These are phyloP conservation scores for Alouatta palliata DNA, from an alignment of 2,113 vertebrate species.

Conservation along the genomic window DNA sequence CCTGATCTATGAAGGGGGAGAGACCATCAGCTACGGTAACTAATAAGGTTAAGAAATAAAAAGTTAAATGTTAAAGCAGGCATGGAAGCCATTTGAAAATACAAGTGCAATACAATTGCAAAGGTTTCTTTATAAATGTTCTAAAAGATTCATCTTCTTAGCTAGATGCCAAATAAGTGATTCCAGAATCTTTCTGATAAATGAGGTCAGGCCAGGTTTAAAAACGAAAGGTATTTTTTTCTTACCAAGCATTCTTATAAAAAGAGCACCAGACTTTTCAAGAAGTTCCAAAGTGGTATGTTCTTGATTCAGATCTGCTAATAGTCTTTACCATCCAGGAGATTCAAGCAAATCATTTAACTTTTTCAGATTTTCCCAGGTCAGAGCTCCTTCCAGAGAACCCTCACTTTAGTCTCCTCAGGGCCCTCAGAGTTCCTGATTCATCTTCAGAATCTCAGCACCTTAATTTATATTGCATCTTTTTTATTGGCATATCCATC, in stretches of 20 bases:
- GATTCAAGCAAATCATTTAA: not conserved
- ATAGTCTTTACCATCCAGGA: not conserved
- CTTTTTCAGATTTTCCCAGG: not conserved
- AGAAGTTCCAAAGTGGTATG: not conserved
- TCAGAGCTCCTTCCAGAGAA: too few relatives aligned
- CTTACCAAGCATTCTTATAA: not conserved
- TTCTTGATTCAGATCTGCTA: not conserved
- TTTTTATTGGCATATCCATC: not conserved
- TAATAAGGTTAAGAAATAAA: not conserved
- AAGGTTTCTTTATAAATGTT: not conserved
- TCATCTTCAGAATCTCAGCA: not conserved
- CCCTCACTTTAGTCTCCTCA: not conserved
- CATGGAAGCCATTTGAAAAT: not conserved
- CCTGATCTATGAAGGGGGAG: not conserved
- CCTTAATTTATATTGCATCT: not conserved
- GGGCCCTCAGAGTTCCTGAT: not conserved
- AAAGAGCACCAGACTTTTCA: not conserved
- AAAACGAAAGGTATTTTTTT: not conserved
- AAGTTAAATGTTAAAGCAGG: constrained; percentile 20
- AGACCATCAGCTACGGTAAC: not conserved
- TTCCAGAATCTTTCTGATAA: not conserved
- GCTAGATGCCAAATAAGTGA: not conserved
- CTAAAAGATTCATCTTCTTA: not conserved
- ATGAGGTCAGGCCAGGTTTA: not conserved
- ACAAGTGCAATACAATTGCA: not conserved